Base-by-base conservation (phyloP, 2,113 vertebrate species). In the Eulemur macaco region DNA sequence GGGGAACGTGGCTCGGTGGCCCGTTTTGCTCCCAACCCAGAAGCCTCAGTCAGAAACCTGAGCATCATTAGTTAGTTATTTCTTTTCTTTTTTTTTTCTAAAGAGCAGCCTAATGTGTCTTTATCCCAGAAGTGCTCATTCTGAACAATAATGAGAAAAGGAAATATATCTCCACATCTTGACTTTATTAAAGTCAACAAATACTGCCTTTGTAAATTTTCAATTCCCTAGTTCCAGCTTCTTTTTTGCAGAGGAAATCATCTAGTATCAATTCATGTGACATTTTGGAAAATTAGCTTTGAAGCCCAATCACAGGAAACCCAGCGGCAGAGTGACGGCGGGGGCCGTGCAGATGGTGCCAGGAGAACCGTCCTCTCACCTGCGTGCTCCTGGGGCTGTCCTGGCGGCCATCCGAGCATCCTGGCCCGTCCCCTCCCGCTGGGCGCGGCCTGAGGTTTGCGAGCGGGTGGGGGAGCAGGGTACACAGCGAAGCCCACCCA, bases 111-210 rank as follows among this genome's bases (percentile, higher is more conserved):
- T 74, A n/a, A 54, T 18, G 89, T 27, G 60, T 86, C 17, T 93
- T 97, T 91, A 42, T 87, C 97, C 37, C 71, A 95, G 74, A 97
- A 97, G 45, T 29, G 56, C 45, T 78, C 31, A 17, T 58, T 58
- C 87, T 18, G 54, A 52, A 31, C 71, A 96, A 31, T 23, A 91
- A 13, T 86, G 81, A 89, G 68, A 97, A 78, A 97, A 77, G 63
- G 54, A 86, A 66, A 42, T 90, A 81, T 68, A 95, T 69, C 96
- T 94, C 68, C 37, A 9, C 25, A 13, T 21, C 58, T 50, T 7
- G 9, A 63, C 29, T 82, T 92, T 63, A 71, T 47, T 92, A 31
- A 86, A 52, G 39, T 50, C 37, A 63, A 64, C 14, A 45, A 31
- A 17, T 8, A 64, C 4, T 17, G 39, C 84, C 84, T 92, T 47